Evolutionary conservation across 1,140 invertebrate genomes (phyloP).

Genomic region (Dinothrombium tinctorium): DNA sequence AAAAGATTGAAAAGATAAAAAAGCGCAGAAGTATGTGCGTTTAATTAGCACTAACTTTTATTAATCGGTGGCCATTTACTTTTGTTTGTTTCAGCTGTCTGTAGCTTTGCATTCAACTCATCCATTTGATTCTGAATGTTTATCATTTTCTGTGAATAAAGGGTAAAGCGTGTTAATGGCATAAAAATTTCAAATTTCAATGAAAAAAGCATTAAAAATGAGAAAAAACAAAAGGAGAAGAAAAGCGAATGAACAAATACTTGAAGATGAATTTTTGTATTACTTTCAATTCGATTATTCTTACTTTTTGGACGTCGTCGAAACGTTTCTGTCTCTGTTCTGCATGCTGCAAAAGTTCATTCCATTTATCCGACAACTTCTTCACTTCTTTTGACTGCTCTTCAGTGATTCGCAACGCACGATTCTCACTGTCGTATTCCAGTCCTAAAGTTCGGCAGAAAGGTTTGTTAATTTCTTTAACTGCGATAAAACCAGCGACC

Average conservation of each 20-base stretch:
- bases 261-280: too few relatives aligned
- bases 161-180: background rate
- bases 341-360: constrained; percentile 56
- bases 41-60: constrained; percentile 33
- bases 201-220: background rate
- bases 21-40: constrained; percentile 47
- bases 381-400: constrained; percentile 68
- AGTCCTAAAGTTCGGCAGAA: too few relatives aligned
- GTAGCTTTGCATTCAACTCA: constrained; percentile 50
- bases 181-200: background rate
- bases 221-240: too few relatives aligned
- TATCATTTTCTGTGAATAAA: constrained; percentile 57
- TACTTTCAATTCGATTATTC: too few relatives aligned
- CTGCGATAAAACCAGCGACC: background rate
- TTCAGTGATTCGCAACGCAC: too few relatives aligned
- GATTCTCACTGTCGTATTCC: too few relatives aligned
- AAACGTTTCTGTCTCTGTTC: constrained; percentile 60
- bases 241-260: too few relatives aligned
- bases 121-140: constrained; percentile 63
- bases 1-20: constrained; percentile 24
- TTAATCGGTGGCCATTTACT: constrained; percentile 34
- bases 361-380: constrained; percentile 83
- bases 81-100: constrained; percentile 51
- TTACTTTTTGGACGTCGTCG: constrained; percentile 65
- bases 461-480: too few relatives aligned